Evolutionary conservation across 2,888 invertebrate genomes (phyloP).

Genomic region (Melanchra persicariae): DNA sequence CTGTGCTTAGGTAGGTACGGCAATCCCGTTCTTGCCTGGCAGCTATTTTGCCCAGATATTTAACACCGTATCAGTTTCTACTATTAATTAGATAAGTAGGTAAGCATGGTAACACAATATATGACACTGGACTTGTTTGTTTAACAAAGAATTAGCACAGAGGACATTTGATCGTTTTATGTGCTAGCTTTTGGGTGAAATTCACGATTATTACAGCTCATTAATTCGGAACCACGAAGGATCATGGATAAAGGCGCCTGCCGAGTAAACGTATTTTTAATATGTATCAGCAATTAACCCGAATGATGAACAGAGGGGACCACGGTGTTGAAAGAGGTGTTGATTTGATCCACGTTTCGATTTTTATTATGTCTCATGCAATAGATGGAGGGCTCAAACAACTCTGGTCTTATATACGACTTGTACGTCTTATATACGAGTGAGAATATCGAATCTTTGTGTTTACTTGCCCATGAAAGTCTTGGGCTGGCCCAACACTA

Average conservation of each 20-base stretch:
- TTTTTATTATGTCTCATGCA: background rate
- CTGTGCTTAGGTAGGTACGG: too few relatives aligned
- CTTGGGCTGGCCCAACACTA: too few relatives aligned
- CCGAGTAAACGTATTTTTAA: conserved; percentile 15
- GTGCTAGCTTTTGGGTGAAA: background rate
- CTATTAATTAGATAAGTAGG: background rate
- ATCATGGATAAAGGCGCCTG: background rate
- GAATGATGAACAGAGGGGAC: background rate
- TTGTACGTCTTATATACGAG: too few relatives aligned
- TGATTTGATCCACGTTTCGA: background rate
- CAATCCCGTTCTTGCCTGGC: too few relatives aligned
- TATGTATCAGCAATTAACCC: background rate
- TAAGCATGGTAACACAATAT: background rate
- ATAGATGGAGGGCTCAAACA: background rate
- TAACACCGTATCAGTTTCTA: too few relatives aligned
- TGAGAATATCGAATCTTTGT: too few relatives aligned
- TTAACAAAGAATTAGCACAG: background rate
- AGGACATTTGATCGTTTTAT: background rate
- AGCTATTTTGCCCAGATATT: too few relatives aligned
- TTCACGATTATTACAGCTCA: conserved; percentile 24
- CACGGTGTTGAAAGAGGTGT: background rate
- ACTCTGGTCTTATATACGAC: too few relatives aligned
- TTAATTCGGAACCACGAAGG: conserved; percentile 37
- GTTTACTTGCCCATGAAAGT: too few relatives aligned
- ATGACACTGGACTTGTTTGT: too few relatives aligned